Base-by-base conservation (phyloP, 2,113 vertebrate genomes). In the Gavialis gangeticus region DNA sequence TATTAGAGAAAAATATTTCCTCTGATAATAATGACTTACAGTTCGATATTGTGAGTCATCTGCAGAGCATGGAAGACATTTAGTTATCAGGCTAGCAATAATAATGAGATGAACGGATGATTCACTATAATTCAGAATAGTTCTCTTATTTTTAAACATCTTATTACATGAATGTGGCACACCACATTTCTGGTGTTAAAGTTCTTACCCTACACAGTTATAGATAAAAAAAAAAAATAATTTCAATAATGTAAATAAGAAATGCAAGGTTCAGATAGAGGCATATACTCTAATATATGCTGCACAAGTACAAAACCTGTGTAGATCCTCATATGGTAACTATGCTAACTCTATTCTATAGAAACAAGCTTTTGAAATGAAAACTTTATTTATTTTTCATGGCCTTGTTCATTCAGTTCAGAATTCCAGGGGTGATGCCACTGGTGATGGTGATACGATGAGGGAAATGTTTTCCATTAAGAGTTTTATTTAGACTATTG, bases 41-140 rank as follows among this genome's bases (percentile, higher is more conserved):
- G 10, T 80, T 80, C 15, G 71, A 34, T 54, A 66, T 12, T 77
- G 89, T 84, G 25, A 11, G 9, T 81, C n/a, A 66, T 73, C 22
- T 25, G 12, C 6, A 73, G n/a, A 78, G 14, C 12, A 12, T 30
- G 0, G 0, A 71, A 3, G 4, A 46, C 5, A 22, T 25, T 9
- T 12, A 21, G 22, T 77, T 79, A 64, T 54, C 57, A 4, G 28
- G 2, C 17, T 12, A 80, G 19, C 46, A 46, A 46, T 64, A 56
- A 54, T 22, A 82, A 9, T 24, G 60, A 9, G 59, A 15, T 76
- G 75, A 75, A 17, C 22, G 30, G 21, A 81, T 82, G 92, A 87
- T 54, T 37, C 54, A 75, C 46, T 7, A 78, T 34, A 56, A 75
- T 4, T 30, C 76, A 9, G 7, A 19, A 30, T 84, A 85, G 2